Evolutionary conservation across 1,140 invertebrate genomes (phyloP).

Genomic region (Drosophila elegans): DNA sequence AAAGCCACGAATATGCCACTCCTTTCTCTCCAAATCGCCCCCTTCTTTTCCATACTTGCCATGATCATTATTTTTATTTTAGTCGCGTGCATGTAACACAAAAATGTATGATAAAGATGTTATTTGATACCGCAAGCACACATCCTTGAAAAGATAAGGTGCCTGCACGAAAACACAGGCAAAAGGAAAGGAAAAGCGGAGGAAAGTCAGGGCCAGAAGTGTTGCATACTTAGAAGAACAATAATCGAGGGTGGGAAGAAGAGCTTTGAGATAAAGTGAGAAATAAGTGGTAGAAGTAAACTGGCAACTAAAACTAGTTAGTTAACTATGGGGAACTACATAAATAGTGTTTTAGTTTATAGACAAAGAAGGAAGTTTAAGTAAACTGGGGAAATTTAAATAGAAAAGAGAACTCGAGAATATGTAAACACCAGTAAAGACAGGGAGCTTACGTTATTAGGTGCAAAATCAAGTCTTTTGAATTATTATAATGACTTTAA

Average conservation of each 20-base stretch:
- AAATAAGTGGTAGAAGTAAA: constrained; percentile 9
- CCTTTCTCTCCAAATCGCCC: background rate
- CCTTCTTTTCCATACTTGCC: background rate
- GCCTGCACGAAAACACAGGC: constrained; percentile 9
- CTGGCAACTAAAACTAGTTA: constrained; percentile 22
- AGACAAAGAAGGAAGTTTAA: background rate
- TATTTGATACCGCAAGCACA: constrained; percentile 18
- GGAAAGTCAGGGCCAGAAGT: constrained; percentile 12
- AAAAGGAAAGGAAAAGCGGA: background rate
- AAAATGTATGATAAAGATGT: constrained; percentile 64
- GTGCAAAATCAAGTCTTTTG: too few relatives aligned
- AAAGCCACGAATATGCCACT: constrained; percentile 4
- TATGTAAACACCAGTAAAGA: background rate
- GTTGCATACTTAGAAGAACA: constrained; percentile 22
- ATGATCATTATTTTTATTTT: constrained; percentile 73
- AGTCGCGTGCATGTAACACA: constrained; percentile 68
- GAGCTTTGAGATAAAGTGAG: constrained; percentile 1
- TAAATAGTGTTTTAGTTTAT: constrained; percentile 21
- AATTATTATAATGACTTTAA: too few relatives aligned
- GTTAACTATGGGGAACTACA: constrained; percentile 14
- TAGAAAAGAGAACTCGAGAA: background rate
- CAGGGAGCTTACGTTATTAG: background rate
- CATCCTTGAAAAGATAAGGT: constrained; percentile 25
- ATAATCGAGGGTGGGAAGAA: constrained; percentile 11
- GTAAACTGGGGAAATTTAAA: background rate